Conservation (phyloP, 2,113 vertebrate species). For the Entomyzon cyanotis region DNA sequence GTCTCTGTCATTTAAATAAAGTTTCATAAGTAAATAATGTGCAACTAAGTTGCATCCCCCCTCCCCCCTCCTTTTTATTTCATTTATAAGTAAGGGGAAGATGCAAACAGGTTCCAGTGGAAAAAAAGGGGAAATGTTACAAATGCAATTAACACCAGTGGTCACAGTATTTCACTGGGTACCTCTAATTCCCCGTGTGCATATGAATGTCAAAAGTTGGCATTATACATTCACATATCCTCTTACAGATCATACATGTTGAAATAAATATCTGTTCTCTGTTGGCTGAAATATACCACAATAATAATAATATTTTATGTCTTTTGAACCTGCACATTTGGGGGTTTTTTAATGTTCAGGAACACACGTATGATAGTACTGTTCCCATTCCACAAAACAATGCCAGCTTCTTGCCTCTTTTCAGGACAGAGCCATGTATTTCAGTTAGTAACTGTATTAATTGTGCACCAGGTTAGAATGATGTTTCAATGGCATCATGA, state of each 20-base stretch:
- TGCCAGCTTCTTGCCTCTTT: not conserved
- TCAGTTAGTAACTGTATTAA: not conserved
- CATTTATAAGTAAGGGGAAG: not conserved
- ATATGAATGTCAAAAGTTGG: not conserved
- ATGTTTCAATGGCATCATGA: not conserved
- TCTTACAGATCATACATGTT: not conserved
- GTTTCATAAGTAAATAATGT: slow-evolving; percentile 56
- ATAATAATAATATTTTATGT: not conserved
- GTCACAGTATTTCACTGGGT: not conserved
- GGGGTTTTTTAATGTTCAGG: not conserved
- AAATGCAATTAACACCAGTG: slow-evolving; percentile 25
- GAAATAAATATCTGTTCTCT: not conserved
- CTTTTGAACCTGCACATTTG: not conserved
- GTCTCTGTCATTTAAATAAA: slow-evolving; percentile 54
- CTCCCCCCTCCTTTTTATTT: not conserved
- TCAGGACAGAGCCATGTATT: not conserved
- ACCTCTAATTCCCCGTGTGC: not conserved
- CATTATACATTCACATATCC: not conserved
- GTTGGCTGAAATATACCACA: not conserved
- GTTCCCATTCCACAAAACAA: not conserved
- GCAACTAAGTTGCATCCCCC: slow-evolving; percentile 41
- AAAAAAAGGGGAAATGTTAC: not conserved
- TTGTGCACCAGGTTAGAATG: not conserved
- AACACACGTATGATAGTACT: not conserved
- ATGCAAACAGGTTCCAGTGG: not conserved